These are phyloP conservation scores for Daboia siamensis DNA, from an alignment of 2,113 vertebrate species.

Conservation along the genomic window DNA sequence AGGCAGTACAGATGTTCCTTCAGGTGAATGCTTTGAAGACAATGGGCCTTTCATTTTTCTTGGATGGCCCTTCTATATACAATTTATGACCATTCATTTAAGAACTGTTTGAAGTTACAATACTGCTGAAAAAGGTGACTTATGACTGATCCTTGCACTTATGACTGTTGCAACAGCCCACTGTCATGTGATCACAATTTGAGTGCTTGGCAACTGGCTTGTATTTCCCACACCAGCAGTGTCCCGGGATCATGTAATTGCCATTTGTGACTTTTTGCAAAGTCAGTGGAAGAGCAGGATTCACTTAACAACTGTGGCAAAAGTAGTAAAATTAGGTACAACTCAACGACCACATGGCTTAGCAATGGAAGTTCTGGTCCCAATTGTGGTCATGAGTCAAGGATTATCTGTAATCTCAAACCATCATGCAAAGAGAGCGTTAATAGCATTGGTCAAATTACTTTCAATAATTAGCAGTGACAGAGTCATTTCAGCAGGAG, in stretches of 20 bases:
- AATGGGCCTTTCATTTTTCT: background rate
- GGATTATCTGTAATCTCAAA: background rate
- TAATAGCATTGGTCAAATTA: background rate
- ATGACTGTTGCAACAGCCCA: background rate
- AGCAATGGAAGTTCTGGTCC: background rate
- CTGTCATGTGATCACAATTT: background rate
- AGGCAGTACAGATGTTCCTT: background rate
- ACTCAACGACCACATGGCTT: background rate
- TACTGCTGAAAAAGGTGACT: background rate
- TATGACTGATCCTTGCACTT: background rate
- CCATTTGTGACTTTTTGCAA: background rate
- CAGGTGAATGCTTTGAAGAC: background rate
- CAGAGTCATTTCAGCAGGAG: background rate
- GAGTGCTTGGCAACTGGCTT: background rate
- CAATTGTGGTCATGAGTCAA: background rate
- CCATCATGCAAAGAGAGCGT: background rate
- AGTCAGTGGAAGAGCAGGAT: background rate
- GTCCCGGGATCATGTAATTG: background rate
- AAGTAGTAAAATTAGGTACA: background rate
- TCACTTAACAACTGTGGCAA: background rate
- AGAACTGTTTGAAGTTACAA: background rate
- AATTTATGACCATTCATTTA: background rate
- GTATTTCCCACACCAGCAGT: background rate
- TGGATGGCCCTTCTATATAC: background rate
- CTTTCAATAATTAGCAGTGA: background rate